phyloP scores from a whole-genome alignment of 2,113 vertebrate species.

The Cricetomys ansorgei region DNA sequence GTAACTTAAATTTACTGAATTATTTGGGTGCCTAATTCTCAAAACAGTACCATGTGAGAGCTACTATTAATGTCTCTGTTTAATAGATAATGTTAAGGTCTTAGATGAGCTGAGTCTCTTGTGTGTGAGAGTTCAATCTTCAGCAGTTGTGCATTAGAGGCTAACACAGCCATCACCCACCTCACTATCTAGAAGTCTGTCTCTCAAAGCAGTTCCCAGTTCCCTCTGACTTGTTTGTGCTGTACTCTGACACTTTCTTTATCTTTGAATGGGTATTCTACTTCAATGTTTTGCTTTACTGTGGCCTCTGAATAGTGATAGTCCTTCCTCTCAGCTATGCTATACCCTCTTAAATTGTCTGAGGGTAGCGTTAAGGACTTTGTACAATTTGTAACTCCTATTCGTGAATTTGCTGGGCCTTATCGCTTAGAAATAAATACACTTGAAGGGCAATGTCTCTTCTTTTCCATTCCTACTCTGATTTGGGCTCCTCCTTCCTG shows the following conservation, averaged over 20 bases:
- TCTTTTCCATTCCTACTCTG: neutral
- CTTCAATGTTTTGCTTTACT: neutral
- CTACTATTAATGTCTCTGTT: neutral
- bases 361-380: neutral
- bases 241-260: neutral
- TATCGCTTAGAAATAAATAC: neutral
- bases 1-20: neutral
- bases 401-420: neutral
- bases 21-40: neutral
- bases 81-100: neutral
- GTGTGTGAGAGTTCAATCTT: neutral
- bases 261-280: neutral
- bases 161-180: neutral
- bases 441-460: neutral
- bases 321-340: neutral
- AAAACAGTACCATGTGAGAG: neutral
- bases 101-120: neutral
- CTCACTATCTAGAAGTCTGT: neutral
- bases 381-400: neutral
- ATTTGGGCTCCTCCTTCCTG: slow-evolving; percentile 43
- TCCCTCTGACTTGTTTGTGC: neutral
- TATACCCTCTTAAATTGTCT: neutral
- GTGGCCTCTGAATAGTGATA: neutral
- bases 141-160: neutral
- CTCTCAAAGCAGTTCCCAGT: neutral